A percentile compares a stretch with the other conserved stretches of the same genome.
These are phyloP conservation scores for human DNA, from an alignment of 2,113 vertebrate genomes.

Conservation along the genomic window GRCh38 chr2:144610001-144610500, in stretches of 20 bases:
- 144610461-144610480: constrained; percentile 49
- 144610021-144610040: constrained; percentile 56
- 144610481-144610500: constrained; percentile 74
- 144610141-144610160: constrained; percentile 71
- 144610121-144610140: constrained; percentile 70
- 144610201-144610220: constrained; percentile 76
- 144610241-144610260: constrained; percentile 59
- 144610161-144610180: constrained; percentile 69
- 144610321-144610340: constrained; percentile 67
- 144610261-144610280: constrained; percentile 71
- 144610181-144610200: constrained; percentile 70
- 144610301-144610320: constrained; percentile 58
- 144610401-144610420: constrained; percentile 61
- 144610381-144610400: constrained; percentile 27
- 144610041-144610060: constrained; percentile 59
- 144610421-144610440: constrained; percentile 61
- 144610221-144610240: constrained; percentile 77
- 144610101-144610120: constrained; percentile 55
- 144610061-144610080: constrained; percentile 40
- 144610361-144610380: constrained; percentile 48
- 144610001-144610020: constrained; percentile 15
- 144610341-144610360: constrained; percentile 60
- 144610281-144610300: constrained; percentile 66
- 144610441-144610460: constrained; percentile 50
- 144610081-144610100: constrained; percentile 56